Evolutionary conservation across 1,140 invertebrate genomes (phyloP).

Genomic region (Drosophila burlai): DNA sequence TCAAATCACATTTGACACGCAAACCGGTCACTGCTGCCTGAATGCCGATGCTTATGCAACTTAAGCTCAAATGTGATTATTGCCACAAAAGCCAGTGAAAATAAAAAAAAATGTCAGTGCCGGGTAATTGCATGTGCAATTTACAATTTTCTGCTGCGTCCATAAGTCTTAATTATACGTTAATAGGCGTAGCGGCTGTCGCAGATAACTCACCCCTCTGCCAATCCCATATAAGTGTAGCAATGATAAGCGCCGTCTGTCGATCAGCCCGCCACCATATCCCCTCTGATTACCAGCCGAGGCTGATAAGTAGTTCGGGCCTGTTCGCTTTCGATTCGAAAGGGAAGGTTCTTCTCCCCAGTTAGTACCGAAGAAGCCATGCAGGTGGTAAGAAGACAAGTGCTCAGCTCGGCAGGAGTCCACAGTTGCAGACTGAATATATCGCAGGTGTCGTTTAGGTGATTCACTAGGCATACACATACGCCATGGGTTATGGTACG

Average conservation of each 20-base stretch:
- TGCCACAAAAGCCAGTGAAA: neutral
- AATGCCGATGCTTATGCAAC: slow-evolving; percentile 36
- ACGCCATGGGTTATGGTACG: slow-evolving; percentile 3
- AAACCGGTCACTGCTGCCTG: slow-evolving; percentile 24
- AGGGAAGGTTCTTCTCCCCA: neutral
- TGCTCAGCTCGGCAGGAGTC: neutral
- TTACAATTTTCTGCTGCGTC: slow-evolving; percentile 39
- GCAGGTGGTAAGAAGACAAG: slow-evolving; percentile 65
- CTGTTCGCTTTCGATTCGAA: slow-evolving; percentile 23
- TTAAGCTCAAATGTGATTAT: slow-evolving; percentile 23
- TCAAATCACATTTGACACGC: slow-evolving; percentile 41
- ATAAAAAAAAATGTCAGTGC: slow-evolving; percentile 15
- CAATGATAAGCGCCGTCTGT: slow-evolving; percentile 41
- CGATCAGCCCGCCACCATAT: slow-evolving; percentile 17
- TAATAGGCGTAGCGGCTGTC: slow-evolving; percentile 35
- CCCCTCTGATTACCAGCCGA: slow-evolving; percentile 15
- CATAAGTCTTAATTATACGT: slow-evolving; percentile 32
- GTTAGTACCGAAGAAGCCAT: slow-evolving; percentile 63
- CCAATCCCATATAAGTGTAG: slow-evolving; percentile 2
- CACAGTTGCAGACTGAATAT: neutral
- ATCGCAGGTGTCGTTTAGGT: slow-evolving; percentile 16
- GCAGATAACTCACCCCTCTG: slow-evolving; percentile 22
- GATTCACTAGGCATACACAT: slow-evolving; percentile 40
- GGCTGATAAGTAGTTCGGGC: slow-evolving; percentile 50
- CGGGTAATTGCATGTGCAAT: slow-evolving; percentile 47